Evolutionary conservation across 2,797 vertebrate genomes (phyloP), one percentile per base, ranked within the genome.

Genomic region (Numenius phaeopus): DNA sequence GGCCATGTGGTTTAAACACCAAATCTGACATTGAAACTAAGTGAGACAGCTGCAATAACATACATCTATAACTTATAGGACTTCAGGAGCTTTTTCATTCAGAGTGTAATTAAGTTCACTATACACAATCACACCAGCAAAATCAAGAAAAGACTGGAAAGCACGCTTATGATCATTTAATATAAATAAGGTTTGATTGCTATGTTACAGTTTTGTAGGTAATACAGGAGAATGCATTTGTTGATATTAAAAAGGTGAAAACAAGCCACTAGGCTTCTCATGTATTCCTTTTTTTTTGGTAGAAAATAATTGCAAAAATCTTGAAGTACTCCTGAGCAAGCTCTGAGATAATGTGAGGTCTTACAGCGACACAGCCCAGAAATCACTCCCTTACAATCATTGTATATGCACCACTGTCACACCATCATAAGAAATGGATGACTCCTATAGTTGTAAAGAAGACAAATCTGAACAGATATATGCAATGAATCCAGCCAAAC

Each of bases 311-410:
- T 59, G 49, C 17, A 75, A 86, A 82, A 92, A 42, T 30, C 26
- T 79, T 91, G 52, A 97, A 95, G 75, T 87, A 94, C 67, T 89
- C 37, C 80, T 75, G 40, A 90, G 21, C 55, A 93, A 94, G 75
- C 40, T 92, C 89, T 72, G 75, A 87, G 57, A 67, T 61, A 32
- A 85, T 37, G 10, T 59, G 37, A n/a, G 8, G 6, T 49, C 61
- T 91, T 58, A 19, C 3, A 73, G 11, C 2, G 14, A 19, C 19
- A 69, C 18, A 69, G 30, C 7, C 26, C 21, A 71, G 30, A 73
- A 88, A 40, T 86, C 5, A 7, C 16, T 94, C 15, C 15, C 6
- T 46, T 86, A 42, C 14, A 71, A 19, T 46, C 30, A 21, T 15
- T 70, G 14, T 11, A 50, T 80, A 87, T 89, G 18, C 39, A 77